Percentiles rank a stretch among this genome's conserved stretches.
These are phyloP conservation scores for Rhabdomys dilectus DNA, from an alignment of 2,113 vertebrate genomes.

Conservation along the genomic window DNA sequence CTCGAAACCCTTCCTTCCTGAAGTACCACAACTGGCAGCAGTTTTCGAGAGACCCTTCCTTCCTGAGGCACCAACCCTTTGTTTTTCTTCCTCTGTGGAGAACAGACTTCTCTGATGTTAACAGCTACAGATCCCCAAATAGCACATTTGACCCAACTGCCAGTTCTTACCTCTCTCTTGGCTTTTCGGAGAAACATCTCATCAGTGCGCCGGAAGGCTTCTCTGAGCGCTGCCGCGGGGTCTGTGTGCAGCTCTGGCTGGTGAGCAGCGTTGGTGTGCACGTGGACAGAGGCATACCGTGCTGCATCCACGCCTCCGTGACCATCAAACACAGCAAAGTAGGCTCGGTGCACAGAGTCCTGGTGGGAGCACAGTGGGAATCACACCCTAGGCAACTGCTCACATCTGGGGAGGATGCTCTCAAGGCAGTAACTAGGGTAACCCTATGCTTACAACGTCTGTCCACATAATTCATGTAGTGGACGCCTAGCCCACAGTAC, in stretches of 20 bases:
- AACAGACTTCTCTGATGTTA: not conserved
- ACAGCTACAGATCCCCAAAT: not conserved
- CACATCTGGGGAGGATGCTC: not conserved
- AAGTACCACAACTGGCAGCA: accelerated
- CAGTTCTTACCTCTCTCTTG: constrained; percentile 91
- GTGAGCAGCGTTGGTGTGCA: constrained; percentile 90
- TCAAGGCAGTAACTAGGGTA: not conserved
- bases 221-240: constrained; percentile 89
- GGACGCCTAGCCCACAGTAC: not conserved
- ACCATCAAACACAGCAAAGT: constrained; percentile 96
- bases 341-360: constrained; percentile 91
- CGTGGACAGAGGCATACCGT: constrained; percentile 91
- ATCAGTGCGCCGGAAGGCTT: constrained; percentile 91
- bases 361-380: constrained; percentile 49
- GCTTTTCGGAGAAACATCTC: constrained; percentile 95
- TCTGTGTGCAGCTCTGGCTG: constrained; percentile 88
- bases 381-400: not conserved
- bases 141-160: not conserved
- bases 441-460: not conserved
- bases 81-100: not conserved
- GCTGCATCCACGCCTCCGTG: constrained; percentile 96
- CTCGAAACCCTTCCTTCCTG: not conserved
- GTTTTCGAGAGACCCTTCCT: not conserved
- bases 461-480: not conserved
- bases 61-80: accelerated